Evolutionary conservation across 2,113 vertebrate genomes (phyloP).

Genomic region (Tamias sibiricus): DNA sequence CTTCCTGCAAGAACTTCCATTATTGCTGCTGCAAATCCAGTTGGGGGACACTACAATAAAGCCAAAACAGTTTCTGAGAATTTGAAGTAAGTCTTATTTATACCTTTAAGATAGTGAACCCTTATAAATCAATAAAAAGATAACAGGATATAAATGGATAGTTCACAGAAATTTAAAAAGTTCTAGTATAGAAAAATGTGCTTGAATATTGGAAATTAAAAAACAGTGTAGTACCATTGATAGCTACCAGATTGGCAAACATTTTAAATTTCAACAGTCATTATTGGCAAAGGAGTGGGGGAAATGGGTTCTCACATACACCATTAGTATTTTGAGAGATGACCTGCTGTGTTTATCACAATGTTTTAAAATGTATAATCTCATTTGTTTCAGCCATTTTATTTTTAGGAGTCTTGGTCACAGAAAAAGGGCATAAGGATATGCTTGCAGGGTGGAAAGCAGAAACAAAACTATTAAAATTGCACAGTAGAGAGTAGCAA

Average conservation of each 20-base stretch:
- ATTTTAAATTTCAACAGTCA: slow-evolving; percentile 40
- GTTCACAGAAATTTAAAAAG: slow-evolving; percentile 20
- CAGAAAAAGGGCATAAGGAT: neutral
- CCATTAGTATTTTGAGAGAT: neutral
- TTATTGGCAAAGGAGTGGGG: neutral
- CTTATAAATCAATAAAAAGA: neutral
- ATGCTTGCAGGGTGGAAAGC: neutral
- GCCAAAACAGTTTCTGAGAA: slow-evolving; percentile 98
- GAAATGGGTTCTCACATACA: neutral
- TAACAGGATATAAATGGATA: neutral
- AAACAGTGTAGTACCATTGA: neutral
- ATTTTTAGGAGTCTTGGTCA: slow-evolving; percentile 33
- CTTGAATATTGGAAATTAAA: slow-evolving; percentile 2
- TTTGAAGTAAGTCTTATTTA: slow-evolving; percentile 91
- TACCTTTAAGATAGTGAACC: neutral
- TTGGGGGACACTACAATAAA: slow-evolving; percentile 98
- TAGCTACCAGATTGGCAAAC: neutral
- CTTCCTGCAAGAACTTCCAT: slow-evolving; percentile 97
- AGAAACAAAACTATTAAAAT: neutral
- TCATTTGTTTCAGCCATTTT: neutral
- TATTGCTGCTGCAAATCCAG: slow-evolving; percentile 96
- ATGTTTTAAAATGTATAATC: slow-evolving; percentile 22
- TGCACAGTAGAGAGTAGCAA: neutral
- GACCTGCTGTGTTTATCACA: neutral
- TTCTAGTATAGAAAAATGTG: slow-evolving; percentile 14